Conservation (phyloP, 1,140 invertebrate species). For the Arion vulgaris region DNA sequence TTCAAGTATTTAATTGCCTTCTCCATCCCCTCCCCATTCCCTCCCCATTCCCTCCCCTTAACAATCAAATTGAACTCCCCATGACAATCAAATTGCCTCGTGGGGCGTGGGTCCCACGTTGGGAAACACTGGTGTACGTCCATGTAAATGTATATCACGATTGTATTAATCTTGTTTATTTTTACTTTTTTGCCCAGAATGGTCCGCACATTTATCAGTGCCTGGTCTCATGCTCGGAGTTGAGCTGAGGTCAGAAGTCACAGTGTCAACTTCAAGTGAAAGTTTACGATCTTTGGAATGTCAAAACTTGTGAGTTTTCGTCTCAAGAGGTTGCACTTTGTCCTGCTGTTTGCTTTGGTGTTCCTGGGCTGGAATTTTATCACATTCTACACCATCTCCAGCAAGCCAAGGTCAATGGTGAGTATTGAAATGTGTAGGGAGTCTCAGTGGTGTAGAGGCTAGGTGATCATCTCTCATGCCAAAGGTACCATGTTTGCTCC, state of each 20-base stretch:
- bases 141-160: too few relatives aligned
- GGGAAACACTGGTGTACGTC: too few relatives aligned
- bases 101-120: too few relatives aligned
- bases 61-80: too few relatives aligned
- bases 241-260: conserved; percentile 13
- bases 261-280: not conserved
- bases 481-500: too few relatives aligned
- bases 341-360: conserved; percentile 15
- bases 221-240: not conserved
- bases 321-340: conserved; percentile 24
- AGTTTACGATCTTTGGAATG: not conserved
- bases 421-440: too few relatives aligned
- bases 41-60: too few relatives aligned
- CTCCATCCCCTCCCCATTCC: too few relatives aligned
- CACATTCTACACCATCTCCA: conserved; percentile 6
- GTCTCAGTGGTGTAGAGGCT: too few relatives aligned
- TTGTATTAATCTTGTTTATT: not conserved
- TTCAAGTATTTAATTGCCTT: too few relatives aligned
- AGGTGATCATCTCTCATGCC: too few relatives aligned
- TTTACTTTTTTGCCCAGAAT: not conserved
- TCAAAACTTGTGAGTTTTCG: conserved; percentile 19
- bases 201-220: not conserved
- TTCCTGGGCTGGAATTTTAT: conserved; percentile 24
- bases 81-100: too few relatives aligned
- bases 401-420: conserved; percentile 3